phyloP scores from a whole-genome alignment of 2,113 vertebrate genomes.

The Misgurnus mizolepis region DNA sequence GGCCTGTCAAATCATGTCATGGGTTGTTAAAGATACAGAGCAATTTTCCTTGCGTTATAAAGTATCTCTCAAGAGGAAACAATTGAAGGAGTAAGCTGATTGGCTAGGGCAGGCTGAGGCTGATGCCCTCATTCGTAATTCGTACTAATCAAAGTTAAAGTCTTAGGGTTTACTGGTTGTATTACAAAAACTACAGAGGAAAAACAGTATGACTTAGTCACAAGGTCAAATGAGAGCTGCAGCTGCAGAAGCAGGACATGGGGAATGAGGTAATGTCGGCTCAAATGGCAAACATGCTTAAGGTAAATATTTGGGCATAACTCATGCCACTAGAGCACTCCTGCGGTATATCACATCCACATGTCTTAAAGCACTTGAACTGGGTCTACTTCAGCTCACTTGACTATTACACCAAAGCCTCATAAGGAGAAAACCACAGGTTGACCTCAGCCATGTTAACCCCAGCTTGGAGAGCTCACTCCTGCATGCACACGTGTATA shows the following conservation, averaged over 20 bases:
- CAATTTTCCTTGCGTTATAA: background rate
- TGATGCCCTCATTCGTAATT: constrained; percentile 7
- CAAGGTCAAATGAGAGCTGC: constrained; percentile 49
- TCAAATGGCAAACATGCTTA: constrained; percentile 56
- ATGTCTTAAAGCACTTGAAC: constrained; percentile 11
- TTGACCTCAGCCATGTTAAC: constrained; percentile 1
- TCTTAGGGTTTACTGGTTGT: constrained; percentile 6
- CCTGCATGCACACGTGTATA: background rate
- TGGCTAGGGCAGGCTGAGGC: background rate
- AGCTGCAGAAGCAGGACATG: background rate
- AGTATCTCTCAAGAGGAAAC: background rate
- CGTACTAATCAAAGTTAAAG: background rate
- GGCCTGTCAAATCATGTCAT: background rate
- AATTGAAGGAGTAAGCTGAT: background rate
- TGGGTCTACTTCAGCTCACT: constrained; percentile 9
- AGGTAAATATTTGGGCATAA: constrained; percentile 67
- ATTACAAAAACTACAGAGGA: background rate
- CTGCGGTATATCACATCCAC: constrained; percentile 24
- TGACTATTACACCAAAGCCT: background rate
- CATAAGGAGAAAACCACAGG: background rate
- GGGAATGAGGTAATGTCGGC: constrained; percentile 50
- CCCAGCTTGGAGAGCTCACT: constrained; percentile 4
- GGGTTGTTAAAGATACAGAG: background rate
- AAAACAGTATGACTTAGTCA: constrained; percentile 51
- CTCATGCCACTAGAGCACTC: background rate